A percentile compares a stretch with the other conserved stretches of the same genome.
phyloP scores from a whole-genome alignment of 2,888 invertebrate species.

The Helicoverpa assulta region DNA sequence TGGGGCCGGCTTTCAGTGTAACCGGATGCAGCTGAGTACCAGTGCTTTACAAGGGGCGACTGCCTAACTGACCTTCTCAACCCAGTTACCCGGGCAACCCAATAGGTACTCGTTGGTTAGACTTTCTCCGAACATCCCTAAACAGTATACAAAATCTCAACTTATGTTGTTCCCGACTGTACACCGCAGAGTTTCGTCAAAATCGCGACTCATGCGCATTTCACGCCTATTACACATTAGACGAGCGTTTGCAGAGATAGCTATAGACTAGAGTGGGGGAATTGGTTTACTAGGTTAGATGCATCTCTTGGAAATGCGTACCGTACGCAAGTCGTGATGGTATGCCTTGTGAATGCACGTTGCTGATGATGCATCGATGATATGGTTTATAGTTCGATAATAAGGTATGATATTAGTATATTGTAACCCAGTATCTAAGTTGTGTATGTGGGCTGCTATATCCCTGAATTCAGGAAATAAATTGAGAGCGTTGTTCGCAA shows the following conservation, averaged over 20 bases:
- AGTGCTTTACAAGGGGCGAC: too few relatives aligned
- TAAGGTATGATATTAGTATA: too few relatives aligned
- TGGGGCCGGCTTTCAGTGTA: too few relatives aligned
- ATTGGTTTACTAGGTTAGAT: constrained; percentile 79
- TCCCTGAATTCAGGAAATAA: too few relatives aligned
- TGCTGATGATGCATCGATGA: constrained; percentile 9
- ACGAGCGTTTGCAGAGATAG: constrained; percentile 60
- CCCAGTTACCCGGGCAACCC: too few relatives aligned
- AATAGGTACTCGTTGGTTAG: too few relatives aligned
- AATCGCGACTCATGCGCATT: constrained; percentile 70
- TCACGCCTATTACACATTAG: constrained; percentile 71
- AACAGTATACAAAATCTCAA: constrained; percentile 13
- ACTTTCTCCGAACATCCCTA: not conserved
- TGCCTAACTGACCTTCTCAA: too few relatives aligned
- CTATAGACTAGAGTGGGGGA: constrained; percentile 52
- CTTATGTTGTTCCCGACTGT: constrained; percentile 47
- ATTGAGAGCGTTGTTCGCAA: too few relatives aligned
- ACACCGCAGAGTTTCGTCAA: constrained; percentile 57
- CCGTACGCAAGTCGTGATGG: constrained; percentile 37
- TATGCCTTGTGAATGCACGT: constrained; percentile 45
- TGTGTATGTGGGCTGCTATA: too few relatives aligned
- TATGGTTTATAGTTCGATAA: not conserved
- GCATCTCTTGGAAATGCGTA: constrained; percentile 63
- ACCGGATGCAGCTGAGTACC: too few relatives aligned
- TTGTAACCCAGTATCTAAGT: too few relatives aligned